phyloP scores from a whole-genome alignment of 2,888 invertebrate species.

The Ormyrus pomaceus region DNA sequence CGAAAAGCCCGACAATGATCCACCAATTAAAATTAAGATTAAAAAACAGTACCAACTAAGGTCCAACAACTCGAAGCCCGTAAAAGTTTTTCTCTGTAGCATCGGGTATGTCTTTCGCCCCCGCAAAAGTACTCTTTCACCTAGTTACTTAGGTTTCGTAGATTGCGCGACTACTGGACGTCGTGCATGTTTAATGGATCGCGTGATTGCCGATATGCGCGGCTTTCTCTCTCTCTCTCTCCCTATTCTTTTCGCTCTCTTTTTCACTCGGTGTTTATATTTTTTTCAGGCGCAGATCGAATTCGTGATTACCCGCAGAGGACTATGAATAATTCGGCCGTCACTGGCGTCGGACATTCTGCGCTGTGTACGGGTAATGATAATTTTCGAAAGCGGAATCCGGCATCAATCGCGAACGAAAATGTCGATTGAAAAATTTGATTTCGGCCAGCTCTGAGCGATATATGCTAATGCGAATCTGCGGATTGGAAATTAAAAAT shows the following conservation, averaged over 20 bases:
- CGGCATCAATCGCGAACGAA: not conserved
- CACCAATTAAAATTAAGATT: no score
- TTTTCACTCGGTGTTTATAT: constrained; percentile 7
- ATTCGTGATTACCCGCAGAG: constrained; percentile 11
- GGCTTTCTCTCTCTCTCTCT: not conserved
- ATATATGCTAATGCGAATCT: not conserved
- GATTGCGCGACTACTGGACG: constrained; percentile 7
- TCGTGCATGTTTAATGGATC: constrained; percentile 41
- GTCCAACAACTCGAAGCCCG: no score
- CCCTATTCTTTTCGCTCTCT: not conserved
- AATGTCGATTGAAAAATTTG: no score
- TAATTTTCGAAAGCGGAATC: no score
- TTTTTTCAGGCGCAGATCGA: constrained; percentile 19
- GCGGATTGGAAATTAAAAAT: no score
- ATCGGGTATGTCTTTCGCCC: not conserved
- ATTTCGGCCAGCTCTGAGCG: no score
- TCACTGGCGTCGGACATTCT: not conserved
- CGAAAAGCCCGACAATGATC: no score
- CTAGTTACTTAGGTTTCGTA: constrained; percentile 23
- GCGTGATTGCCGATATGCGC: constrained; percentile 42
- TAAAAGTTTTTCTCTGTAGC: no score
- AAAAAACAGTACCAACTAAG: no score
- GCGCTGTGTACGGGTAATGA: no score
- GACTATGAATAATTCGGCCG: constrained; percentile 16
- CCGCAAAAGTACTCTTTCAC: not conserved